Conservation (phyloP, 2,113 vertebrate genomes). For the Nothocercus julius region DNA sequence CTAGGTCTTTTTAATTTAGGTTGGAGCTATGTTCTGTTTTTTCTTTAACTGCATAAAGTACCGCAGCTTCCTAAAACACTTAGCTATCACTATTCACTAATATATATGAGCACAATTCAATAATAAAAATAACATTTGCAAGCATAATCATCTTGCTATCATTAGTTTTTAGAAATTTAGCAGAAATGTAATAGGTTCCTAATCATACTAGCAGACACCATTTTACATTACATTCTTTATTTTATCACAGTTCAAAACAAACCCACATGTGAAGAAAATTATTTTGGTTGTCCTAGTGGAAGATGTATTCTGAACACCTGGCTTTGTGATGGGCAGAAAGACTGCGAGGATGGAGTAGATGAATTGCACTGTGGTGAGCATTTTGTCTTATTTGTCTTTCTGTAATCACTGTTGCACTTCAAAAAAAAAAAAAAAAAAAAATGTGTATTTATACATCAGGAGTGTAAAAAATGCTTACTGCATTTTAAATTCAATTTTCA, state of each 20-base stretch:
- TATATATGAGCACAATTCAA: neutral
- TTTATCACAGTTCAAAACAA: constrained; percentile 88
- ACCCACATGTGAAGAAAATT: constrained; percentile 94
- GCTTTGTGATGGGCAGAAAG: constrained; percentile 97
- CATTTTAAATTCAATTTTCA: neutral
- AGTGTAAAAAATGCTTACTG: neutral
- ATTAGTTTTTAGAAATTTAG: neutral
- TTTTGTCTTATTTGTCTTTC: neutral
- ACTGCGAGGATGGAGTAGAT: constrained; percentile 96
- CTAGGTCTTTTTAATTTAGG: neutral
- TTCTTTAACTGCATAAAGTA: neutral
- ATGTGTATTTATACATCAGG: neutral
- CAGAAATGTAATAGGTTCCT: constrained; percentile 59
- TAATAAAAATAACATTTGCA: neutral
- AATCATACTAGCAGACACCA: constrained; percentile 66
- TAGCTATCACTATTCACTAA: neutral
- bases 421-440: neutral
- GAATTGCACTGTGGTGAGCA: constrained; percentile 94
- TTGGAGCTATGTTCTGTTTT: neutral
- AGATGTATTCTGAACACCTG: constrained; percentile 98
- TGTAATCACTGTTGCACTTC: neutral
- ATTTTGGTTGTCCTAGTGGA: constrained; percentile 97
- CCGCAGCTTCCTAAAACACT: neutral
- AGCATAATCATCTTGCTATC: neutral
- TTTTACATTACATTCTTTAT: constrained; percentile 76